phyloP scores from a whole-genome alignment of 1,140 invertebrate genomes.

The Leptinotarsa lineolata region DNA sequence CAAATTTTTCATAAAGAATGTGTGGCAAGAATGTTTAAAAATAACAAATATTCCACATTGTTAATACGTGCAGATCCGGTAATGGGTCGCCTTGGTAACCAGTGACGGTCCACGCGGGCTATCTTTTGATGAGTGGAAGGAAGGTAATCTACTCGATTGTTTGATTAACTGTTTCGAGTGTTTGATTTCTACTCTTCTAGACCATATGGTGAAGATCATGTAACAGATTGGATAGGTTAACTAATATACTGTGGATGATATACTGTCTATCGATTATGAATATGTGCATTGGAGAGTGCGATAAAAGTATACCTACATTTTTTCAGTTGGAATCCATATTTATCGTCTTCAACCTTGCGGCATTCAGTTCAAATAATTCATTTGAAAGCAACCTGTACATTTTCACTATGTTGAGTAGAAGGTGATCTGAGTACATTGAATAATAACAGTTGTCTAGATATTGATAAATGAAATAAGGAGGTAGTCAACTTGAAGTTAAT shows the following conservation, averaged over 20 bases:
- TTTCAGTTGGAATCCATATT: too few species aligned
- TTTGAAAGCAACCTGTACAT: too few species aligned
- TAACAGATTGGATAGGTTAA: neutral
- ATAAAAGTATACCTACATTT: too few species aligned
- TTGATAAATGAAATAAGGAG: too few species aligned
- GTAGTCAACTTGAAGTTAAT: too few species aligned
- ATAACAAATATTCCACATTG: neutral
- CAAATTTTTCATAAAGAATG: neutral
- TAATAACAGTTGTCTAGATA: too few species aligned
- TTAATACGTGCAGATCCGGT: neutral
- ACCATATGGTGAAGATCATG: neutral
- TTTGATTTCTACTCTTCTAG: neutral
- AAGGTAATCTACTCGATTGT: neutral
- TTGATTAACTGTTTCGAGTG: neutral
- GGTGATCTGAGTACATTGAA: too few species aligned
- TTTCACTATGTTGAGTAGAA: too few species aligned
- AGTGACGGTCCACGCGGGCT: neutral
- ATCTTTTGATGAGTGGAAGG: neutral
- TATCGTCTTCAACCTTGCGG: too few species aligned
- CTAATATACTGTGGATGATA: neutral
- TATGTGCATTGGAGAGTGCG: too few species aligned
- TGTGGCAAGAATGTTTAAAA: neutral
- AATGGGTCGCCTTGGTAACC: neutral
- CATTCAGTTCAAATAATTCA: too few species aligned
- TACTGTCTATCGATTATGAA: too few species aligned